Base-by-base conservation (phyloP, 2,888 invertebrate species). In the Acleris holmiana region DNA sequence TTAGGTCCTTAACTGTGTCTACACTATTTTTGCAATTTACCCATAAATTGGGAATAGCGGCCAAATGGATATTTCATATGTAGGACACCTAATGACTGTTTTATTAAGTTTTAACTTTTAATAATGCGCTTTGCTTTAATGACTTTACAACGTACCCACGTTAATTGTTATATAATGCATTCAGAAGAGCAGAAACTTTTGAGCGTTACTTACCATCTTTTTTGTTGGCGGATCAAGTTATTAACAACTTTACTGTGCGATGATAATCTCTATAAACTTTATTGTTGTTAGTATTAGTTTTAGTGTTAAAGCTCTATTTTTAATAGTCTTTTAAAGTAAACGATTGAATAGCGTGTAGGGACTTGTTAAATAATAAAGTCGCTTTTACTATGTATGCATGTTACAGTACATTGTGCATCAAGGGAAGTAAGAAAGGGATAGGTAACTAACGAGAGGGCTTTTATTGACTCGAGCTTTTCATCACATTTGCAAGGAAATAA, bases 41-140 rank as follows among this genome's bases (percentile, higher is more conserved):
- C 21, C 21, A 21, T 23, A 3, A 23, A 23, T 25, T 25, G 0
- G 25, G 25, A 25, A 25, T 5, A 6, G 25, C 4, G 3, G 10
- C 29, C 29, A 35, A 35, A 4, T 35, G 35, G 35, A 35, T 4
- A 13, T 35, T 35, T 35, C 35, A 13, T 35, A 3, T 35, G 0
- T 4, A 35, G 35, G 35, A 35, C 13, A 35, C 35, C 78, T 84
- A 70, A 84, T 80, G 77, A 82, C 85, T 86, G 84, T 86, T 88
- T 8, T 84, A 86, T 82, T 79, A 75, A 72, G 68, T 83, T 86
- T 86, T 87, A 86, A 88, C 67, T 83, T 86, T 85, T 86, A 86
- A 88, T 85, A 75, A 79, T 76, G 74, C 76, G 76, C 83, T 84
- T 86, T 81, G 82, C 83, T 82, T 73, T 80, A 83, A 87, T 85